phyloP scores from a whole-genome alignment of 2,113 vertebrate genomes.

The Xiphorhynchus elegans region DNA sequence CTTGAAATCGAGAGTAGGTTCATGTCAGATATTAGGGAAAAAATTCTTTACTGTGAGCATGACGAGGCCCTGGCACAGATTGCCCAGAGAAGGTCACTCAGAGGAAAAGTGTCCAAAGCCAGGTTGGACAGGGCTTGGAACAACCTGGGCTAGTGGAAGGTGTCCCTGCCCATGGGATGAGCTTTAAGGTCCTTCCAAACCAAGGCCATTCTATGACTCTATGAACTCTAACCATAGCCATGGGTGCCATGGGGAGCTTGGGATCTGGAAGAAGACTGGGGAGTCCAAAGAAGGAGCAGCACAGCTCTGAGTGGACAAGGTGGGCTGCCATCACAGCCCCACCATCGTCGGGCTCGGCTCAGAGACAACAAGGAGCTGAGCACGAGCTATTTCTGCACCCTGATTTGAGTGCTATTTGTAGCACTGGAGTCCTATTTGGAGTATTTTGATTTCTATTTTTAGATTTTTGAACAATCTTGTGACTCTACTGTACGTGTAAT shows the following conservation, averaged over 20 bases:
- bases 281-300: background rate
- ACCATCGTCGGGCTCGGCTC: fast-evolving
- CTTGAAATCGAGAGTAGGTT: background rate
- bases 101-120: too few relatives aligned
- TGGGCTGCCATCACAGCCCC: background rate
- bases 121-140: fast-evolving
- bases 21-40: too few relatives aligned
- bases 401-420: background rate
- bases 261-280: fast-evolving
- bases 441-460: conserved; percentile 20
- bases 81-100: fast-evolving
- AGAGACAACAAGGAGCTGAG: fast-evolving
- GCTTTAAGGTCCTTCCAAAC: background rate
- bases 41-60: background rate
- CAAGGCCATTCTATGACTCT: too few relatives aligned
- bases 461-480: background rate
- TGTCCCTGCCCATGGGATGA: background rate
- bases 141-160: fast-evolving
- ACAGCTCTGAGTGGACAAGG: fast-evolving
- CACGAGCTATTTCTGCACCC: background rate
- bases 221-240: background rate
- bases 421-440: background rate
- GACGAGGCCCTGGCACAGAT: fast-evolving
- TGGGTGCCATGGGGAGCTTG: fast-evolving
- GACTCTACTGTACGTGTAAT: background rate